Conservation (phyloP, 2,888 invertebrate genomes). For the Uloborus plumipes region DNA sequence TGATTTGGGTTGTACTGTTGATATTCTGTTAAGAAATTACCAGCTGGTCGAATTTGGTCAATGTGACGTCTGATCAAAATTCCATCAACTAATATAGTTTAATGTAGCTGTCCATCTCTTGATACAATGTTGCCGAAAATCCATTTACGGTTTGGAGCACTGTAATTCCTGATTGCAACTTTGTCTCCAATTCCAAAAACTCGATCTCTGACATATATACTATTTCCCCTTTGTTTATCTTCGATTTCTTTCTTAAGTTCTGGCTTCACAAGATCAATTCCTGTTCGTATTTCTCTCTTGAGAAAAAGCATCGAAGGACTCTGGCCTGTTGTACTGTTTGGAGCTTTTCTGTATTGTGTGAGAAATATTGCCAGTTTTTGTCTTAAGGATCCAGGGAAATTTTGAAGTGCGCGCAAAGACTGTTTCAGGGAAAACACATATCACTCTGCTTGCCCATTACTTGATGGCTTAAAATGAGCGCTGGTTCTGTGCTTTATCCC, state of each 20-base stretch:
- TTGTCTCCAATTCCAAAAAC: neutral
- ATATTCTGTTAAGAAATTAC: neutral
- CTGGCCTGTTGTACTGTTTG: neutral
- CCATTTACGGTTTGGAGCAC: neutral
- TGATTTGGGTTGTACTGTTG: no score
- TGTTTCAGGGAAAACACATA: constrained; percentile 13
- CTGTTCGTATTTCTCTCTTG: constrained; percentile 13
- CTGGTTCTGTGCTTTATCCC: neutral
- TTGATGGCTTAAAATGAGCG: constrained; percentile 3
- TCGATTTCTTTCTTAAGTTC: neutral
- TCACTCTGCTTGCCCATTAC: constrained; percentile 17
- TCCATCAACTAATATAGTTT: neutral
- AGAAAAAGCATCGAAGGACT: constrained; percentile 16
- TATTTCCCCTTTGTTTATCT: neutral
- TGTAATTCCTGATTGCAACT: constrained; percentile 5
- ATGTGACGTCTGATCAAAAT: neutral
- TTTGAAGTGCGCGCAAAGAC: constrained; percentile 3
- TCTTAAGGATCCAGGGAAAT: constrained; percentile 1
- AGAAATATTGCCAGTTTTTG: constrained; percentile 25
- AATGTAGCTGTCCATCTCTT: constrained; percentile 2
- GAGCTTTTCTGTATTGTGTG: constrained; percentile 9
- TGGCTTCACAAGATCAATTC: neutral
- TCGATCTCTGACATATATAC: neutral
- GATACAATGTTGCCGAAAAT: constrained; percentile 13
- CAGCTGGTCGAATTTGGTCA: neutral